Conservation (phyloP, 53 echinoderm and acorn worm genomes). For the Zoroaster sp. region DNA sequence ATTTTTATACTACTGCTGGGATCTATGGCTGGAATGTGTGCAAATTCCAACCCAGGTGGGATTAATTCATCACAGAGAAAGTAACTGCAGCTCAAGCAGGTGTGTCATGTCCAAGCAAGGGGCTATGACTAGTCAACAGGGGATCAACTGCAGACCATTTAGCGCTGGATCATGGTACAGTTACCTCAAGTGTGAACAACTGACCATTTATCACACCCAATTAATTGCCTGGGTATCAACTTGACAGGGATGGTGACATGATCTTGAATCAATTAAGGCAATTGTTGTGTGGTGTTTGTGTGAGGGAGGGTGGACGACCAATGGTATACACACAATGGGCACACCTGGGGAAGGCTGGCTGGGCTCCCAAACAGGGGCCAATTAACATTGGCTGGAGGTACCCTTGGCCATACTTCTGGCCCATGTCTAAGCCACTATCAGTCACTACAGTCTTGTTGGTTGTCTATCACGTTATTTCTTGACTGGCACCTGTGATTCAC, state of each 20-base stretch:
- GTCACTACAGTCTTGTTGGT: background rate
- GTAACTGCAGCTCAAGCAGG: background rate
- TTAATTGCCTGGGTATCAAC: conserved; percentile 5
- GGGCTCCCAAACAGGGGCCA: background rate
- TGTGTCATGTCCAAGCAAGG: conserved; percentile 2
- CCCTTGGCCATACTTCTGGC: background rate
- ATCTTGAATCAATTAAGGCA: conserved; percentile 35
- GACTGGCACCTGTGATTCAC: background rate
- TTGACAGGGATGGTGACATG: background rate
- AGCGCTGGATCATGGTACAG: background rate
- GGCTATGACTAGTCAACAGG: background rate
- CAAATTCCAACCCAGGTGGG: background rate
- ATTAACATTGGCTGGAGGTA: conserved; percentile 6
- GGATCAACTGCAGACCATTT: background rate
- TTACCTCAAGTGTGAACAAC: conserved; percentile 22
- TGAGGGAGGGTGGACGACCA: background rate
- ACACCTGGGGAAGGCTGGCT: conserved; percentile 2
- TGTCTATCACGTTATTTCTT: background rate
- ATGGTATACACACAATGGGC: background rate
- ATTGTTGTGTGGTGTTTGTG: background rate
- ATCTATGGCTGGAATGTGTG: background rate
- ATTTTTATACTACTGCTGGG: conserved; percentile 6
- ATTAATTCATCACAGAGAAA: background rate
- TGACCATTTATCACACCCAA: conserved; percentile 29
- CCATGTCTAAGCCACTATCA: background rate